phyloP scores from a whole-genome alignment of 2,797 vertebrate genomes.

The Lepidocolaptes lacrymiger region DNA sequence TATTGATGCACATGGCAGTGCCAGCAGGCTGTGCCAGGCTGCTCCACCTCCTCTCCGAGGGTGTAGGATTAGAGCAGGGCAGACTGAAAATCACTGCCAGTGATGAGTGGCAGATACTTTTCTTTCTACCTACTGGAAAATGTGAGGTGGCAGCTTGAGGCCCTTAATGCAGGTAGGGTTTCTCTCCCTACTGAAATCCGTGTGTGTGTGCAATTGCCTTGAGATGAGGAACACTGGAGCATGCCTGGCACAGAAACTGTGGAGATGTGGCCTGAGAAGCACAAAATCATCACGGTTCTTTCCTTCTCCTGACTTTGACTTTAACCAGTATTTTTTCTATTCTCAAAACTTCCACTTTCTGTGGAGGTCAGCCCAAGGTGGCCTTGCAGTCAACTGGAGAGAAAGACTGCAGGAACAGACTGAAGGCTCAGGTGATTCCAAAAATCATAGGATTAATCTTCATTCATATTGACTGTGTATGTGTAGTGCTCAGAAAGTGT shows the following conservation, averaged over 20 bases:
- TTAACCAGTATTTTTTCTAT: background rate
- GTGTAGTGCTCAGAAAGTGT: background rate
- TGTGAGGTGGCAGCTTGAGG: background rate
- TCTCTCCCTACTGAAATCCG: background rate
- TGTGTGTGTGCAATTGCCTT: rapidly evolving
- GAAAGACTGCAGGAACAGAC: background rate
- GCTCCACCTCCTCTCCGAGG: background rate
- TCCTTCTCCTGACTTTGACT: background rate
- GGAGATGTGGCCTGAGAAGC: background rate
- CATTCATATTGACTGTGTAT: rapidly evolving
- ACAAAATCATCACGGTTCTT: background rate
- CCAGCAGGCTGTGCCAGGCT: background rate
- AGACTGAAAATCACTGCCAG: background rate
- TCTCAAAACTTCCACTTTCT: background rate
- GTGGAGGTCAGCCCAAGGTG: background rate
- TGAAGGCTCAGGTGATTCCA: background rate
- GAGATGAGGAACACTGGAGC: background rate
- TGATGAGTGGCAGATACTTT: background rate
- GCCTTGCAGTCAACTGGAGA: background rate
- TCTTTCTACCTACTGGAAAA: background rate
- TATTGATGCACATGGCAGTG: rapidly evolving
- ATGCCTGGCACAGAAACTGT: background rate
- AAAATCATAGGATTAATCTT: background rate
- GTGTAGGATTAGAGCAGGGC: background rate
- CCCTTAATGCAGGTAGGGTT: background rate